A percentile compares a stretch with the other conserved stretches of the same genome.
Evolutionary conservation across 2,797 vertebrate genomes (phyloP).

Genomic region (Characodon lateralis): DNA sequence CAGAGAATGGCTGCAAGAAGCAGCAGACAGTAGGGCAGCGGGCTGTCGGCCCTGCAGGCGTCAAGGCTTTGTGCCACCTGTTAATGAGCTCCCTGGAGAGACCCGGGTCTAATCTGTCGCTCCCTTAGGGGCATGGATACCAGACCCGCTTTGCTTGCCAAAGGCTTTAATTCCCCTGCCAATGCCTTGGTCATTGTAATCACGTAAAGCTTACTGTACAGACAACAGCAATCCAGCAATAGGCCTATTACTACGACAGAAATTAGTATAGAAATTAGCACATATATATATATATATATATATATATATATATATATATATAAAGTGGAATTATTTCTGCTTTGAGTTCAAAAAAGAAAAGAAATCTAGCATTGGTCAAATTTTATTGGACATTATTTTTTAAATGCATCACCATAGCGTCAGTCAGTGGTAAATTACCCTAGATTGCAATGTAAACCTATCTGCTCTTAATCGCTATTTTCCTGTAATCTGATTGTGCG

Average conservation of each 20-base stretch:
- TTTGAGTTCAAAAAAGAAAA: neutral
- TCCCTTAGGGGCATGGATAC: constrained; percentile 55
- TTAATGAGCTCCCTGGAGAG: constrained; percentile 89
- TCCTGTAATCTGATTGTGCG: neutral
- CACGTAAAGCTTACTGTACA: neutral
- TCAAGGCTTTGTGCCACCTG: constrained; percentile 88
- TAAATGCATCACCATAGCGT: neutral
- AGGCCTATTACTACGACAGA: neutral
- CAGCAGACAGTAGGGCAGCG: constrained; percentile 30
- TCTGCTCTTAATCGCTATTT: neutral
- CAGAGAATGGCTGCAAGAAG: neutral
- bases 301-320: neutral
- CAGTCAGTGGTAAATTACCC: neutral
- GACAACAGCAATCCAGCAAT: neutral
- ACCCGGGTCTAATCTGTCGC: constrained; percentile 68
- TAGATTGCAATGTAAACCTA: neutral
- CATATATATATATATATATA: neutral
- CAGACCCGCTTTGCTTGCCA: constrained; percentile 59
- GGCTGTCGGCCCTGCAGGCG: constrained; percentile 27
- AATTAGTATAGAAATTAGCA: too few species aligned
- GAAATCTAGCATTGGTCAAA: neutral
- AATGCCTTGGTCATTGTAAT: constrained; percentile 15
- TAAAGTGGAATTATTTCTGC: neutral
- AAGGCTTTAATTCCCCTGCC: constrained; percentile 57
- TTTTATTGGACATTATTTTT: neutral